Evolutionary conservation across 2,888 invertebrate species (phyloP).

Genomic region (Tiliacea citrago): DNA sequence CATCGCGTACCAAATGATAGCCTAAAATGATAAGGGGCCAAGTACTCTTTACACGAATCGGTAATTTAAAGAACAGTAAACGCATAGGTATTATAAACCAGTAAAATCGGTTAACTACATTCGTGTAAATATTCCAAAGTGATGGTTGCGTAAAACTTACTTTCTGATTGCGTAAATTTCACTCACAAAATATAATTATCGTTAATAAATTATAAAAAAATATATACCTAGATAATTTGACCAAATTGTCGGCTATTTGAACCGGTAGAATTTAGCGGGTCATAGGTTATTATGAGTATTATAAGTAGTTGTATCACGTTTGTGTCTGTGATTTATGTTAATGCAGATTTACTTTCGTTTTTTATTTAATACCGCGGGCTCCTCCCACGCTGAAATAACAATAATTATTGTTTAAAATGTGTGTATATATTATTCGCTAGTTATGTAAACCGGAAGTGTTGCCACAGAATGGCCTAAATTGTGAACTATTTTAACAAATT

Average conservation of each 20-base stretch:
- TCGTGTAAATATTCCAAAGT: slow-evolving; percentile 41
- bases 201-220: slow-evolving; percentile 27
- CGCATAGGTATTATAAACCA: not conserved
- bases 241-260: slow-evolving; percentile 38
- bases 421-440: not conserved
- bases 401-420: no score
- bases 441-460: not conserved
- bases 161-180: slow-evolving; percentile 51
- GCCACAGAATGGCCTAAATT: not conserved
- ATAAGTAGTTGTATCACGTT: not conserved
- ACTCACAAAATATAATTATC: slow-evolving; percentile 48
- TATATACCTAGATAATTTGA: slow-evolving; percentile 31
- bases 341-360: slow-evolving; percentile 17
- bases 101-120: slow-evolving; percentile 17
- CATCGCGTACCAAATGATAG: not conserved
- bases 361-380: not conserved
- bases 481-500: not conserved
- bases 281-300: slow-evolving; percentile 32
- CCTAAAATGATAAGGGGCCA: not conserved
- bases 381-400: not conserved
- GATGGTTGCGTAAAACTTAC: slow-evolving; percentile 44
- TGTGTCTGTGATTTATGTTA: slow-evolving; percentile 5
- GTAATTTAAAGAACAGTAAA: not conserved
- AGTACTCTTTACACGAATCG: not conserved
- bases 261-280: slow-evolving; percentile 21